A percentile compares a stretch with the other conserved stretches of the same genome.
phyloP scores from a whole-genome alignment of 2,888 invertebrate genomes.

The Lutraria lutraria region DNA sequence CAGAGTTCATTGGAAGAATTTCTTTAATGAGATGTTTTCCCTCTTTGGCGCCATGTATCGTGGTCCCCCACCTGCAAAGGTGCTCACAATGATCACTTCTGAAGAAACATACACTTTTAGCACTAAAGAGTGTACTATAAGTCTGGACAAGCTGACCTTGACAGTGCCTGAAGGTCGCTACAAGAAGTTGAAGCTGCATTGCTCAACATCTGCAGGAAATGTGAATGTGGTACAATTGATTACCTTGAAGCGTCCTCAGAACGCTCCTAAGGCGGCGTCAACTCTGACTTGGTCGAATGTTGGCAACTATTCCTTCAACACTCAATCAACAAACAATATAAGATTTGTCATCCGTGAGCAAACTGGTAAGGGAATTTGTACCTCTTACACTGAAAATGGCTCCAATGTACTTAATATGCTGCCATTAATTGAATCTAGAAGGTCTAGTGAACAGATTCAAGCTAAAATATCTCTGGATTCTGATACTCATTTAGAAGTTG shows the following conservation, averaged over 20 bases:
- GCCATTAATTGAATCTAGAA: conserved; percentile 33
- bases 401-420: conserved; percentile 17
- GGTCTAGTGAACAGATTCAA: conserved; percentile 1
- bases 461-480: conserved; percentile 20
- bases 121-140: conserved; percentile 11
- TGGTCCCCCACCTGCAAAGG: conserved; percentile 86
- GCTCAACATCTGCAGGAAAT: not conserved
- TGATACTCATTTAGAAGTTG: conserved; percentile 28
- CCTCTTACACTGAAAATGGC: conserved; percentile 25
- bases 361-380: not conserved
- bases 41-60: conserved; percentile 87
- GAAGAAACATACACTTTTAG: conserved; percentile 15
- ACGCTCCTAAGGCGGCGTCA: not conserved
- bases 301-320: not conserved
- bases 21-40: conserved; percentile 86
- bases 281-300: conserved; percentile 19
- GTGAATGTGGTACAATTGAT: not conserved
- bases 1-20: conserved; percentile 86
- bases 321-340: not conserved
- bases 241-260: conserved; percentile 1
- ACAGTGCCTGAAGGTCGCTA: not conserved
- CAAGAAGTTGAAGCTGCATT: conserved; percentile 28
- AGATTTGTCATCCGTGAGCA: conserved; percentile 17
- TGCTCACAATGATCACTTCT: conserved; percentile 74
- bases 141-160: conserved; percentile 12